These are phyloP conservation scores for Saxidomus purpurata DNA, from an alignment of 1,140 invertebrate species.

Conservation along the genomic window DNA sequence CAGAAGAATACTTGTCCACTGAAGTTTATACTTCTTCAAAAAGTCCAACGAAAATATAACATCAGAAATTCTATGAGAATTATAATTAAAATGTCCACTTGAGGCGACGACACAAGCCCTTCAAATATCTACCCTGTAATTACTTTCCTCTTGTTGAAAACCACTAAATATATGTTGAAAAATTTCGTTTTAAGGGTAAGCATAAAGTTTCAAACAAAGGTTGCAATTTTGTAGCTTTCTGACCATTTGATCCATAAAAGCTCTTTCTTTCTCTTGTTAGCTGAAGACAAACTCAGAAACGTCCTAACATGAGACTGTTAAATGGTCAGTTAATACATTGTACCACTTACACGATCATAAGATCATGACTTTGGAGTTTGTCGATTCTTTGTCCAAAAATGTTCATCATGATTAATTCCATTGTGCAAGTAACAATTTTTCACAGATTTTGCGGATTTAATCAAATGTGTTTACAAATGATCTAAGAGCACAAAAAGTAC, in stretches of 20 bases:
- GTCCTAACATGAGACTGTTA: not conserved
- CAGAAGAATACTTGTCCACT: not conserved
- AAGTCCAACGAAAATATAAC: not conserved
- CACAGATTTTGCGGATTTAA: constrained; percentile 10
- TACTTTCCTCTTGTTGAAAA: not conserved
- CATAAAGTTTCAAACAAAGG: not conserved
- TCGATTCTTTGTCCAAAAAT: constrained; percentile 23
- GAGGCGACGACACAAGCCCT: not conserved
- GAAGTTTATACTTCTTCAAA: not conserved
- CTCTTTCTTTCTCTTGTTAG: not conserved
- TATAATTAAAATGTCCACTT: constrained; percentile 4
- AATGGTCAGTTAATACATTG: constrained; percentile 11
- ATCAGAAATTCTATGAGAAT: not conserved
- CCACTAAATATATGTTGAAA: constrained; percentile 6
- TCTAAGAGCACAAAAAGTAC: not conserved
- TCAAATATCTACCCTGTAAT: not conserved
- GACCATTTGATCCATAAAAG: not conserved
- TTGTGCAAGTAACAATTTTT: constrained; percentile 13
- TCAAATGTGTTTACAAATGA: constrained; percentile 30
- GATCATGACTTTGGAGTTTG: not conserved
- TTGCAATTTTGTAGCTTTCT: constrained; percentile 32
- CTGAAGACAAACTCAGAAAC: not conserved
- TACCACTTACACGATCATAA: not conserved
- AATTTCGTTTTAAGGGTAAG: not conserved
- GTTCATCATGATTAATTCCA: constrained; percentile 14